These are phyloP conservation scores for Trididemnum nubilum DNA, from an alignment of 23 tunicate species.

Conservation along the genomic window DNA sequence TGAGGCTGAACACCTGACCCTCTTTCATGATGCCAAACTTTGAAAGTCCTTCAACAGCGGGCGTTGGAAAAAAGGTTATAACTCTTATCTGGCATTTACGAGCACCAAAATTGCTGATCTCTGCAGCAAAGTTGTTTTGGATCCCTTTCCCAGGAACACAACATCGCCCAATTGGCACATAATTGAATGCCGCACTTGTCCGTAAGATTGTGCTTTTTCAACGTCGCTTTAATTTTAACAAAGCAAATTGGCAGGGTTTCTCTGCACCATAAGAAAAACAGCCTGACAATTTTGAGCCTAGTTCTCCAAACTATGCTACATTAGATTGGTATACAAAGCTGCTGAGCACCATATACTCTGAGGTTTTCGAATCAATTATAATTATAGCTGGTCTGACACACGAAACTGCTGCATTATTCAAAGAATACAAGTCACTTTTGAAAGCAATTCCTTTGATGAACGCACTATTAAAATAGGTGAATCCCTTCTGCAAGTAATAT, in stretches of 20 bases:
- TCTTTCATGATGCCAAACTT: slow-evolving; percentile 9
- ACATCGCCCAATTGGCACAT: slow-evolving; percentile 22
- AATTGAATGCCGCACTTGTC: neutral
- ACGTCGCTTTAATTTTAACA: slow-evolving; percentile 9
- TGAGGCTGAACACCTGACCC: neutral
- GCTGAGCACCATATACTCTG: neutral
- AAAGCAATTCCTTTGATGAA: too few species aligned
- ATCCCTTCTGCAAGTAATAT: too few species aligned
- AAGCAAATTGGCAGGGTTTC: slow-evolving; percentile 16
- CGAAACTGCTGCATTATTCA: too few species aligned
- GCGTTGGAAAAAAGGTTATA: slow-evolving; percentile 26
- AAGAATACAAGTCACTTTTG: too few species aligned
- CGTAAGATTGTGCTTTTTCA: neutral
- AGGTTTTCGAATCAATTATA: neutral
- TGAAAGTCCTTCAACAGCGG: slow-evolving; percentile 11
- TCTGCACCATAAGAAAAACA: neutral
- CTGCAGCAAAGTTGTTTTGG: slow-evolving; percentile 8
- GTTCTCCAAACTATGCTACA: too few species aligned
- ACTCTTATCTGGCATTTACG: slow-evolving; percentile 6
- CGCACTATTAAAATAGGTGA: too few species aligned
- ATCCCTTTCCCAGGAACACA: slow-evolving; percentile 9
- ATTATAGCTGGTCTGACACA: neutral
- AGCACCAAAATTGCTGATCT: neutral
- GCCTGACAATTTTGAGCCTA: neutral
- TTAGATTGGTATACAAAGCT: too few species aligned